Percentiles rank a stretch among this genome's conserved stretches.
Evolutionary conservation across 2,113 vertebrate species (phyloP).

Genomic region (Patagioenas fasciata): DNA sequence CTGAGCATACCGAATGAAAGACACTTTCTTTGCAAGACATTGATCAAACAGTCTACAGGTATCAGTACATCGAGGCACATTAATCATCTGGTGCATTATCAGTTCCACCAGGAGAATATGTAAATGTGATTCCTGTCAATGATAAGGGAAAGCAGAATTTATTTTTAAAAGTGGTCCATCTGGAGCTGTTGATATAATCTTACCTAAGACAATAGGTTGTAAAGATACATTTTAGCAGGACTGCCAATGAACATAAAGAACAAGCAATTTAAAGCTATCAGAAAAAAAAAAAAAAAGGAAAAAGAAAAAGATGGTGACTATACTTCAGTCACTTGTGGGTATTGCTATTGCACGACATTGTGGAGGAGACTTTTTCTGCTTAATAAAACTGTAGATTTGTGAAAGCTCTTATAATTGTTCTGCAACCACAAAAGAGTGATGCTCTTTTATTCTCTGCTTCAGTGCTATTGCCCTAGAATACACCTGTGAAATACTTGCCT

Average conservation of each 20-base stretch:
- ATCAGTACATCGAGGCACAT: constrained; percentile 93
- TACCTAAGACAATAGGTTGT: constrained; percentile 81
- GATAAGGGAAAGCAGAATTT: constrained; percentile 92
- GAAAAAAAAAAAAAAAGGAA: background rate
- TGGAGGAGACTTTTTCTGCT: constrained; percentile 4
- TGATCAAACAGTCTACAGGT: constrained; percentile 91
- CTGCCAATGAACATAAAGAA: constrained; percentile 72
- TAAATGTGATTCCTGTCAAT: constrained; percentile 95
- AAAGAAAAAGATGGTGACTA: background rate
- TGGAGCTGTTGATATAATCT: constrained; percentile 81
- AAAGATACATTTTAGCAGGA: constrained; percentile 77
- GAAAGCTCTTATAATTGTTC: constrained; percentile 34
- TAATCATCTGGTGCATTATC: constrained; percentile 94
- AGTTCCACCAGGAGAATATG: constrained; percentile 90
- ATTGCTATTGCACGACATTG: background rate
- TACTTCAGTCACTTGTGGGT: background rate
- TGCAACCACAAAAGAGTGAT: constrained; percentile 1
- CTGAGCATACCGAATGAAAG: constrained; percentile 86
- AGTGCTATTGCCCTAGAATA: constrained; percentile 1
- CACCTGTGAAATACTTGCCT: constrained; percentile 36
- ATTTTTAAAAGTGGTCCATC: constrained; percentile 88
- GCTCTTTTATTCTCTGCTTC: background rate
- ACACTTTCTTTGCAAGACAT: constrained; percentile 87
- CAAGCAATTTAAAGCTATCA: constrained; percentile 69
- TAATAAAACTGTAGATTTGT: constrained; percentile 31